Conservation (phyloP, 2,888 invertebrate genomes). For the Drosophila atroscutellata region DNA sequence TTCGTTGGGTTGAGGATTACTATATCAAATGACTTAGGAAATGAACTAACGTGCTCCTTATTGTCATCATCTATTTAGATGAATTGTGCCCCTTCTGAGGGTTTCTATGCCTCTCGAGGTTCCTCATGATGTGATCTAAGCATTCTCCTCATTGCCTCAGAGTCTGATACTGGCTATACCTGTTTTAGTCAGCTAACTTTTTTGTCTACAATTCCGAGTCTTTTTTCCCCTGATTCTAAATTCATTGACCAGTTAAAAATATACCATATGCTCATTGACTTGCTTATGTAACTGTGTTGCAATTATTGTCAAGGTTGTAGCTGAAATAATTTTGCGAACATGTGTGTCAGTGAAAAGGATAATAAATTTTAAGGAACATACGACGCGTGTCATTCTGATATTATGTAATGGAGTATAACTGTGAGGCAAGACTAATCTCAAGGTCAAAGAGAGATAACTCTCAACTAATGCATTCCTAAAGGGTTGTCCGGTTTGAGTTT, state of each 20-base stretch:
- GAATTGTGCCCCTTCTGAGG: too few relatives aligned
- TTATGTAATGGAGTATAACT: conserved; percentile 28
- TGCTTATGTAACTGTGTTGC: conserved; percentile 2
- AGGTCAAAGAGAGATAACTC: conserved; percentile 26
- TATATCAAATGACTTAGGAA: conserved; percentile 27
- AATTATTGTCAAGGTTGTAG: conserved; percentile 22
- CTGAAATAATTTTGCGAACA: conserved; percentile 13
- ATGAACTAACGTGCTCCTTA: conserved; percentile 16
- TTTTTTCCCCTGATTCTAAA: background rate
- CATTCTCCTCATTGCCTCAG: background rate
- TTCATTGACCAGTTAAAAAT: background rate
- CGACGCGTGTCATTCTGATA: conserved; percentile 46
- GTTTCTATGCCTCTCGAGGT: too few relatives aligned
- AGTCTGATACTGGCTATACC: background rate
- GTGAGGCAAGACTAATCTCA: conserved; percentile 11
- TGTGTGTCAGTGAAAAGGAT: conserved; percentile 38
- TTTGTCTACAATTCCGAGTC: background rate
- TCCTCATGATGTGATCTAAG: too few relatives aligned
- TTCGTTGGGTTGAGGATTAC: too few relatives aligned
- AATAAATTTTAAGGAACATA: background rate
- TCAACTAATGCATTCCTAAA: conserved; percentile 12
- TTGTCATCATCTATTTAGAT: background rate
- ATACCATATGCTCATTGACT: conserved; percentile 1
- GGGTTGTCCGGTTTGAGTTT: conserved; percentile 38
- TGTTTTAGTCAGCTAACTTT: background rate